These are phyloP conservation scores for Planiliza haematocheilus DNA, from an alignment of 2,113 vertebrate species.

Conservation along the genomic window DNA sequence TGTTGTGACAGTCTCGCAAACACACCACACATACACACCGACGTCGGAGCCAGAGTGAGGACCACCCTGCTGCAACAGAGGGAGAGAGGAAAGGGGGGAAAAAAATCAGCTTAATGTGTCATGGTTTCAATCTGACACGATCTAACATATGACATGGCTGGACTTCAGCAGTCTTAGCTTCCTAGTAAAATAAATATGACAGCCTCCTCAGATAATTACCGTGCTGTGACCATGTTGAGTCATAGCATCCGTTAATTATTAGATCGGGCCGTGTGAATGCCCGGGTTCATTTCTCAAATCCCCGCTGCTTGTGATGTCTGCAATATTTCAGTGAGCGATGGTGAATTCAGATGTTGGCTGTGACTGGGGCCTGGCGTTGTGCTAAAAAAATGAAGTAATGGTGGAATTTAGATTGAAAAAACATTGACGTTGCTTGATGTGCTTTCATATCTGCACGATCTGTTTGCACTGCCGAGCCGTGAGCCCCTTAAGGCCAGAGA, in stretches of 20 bases:
- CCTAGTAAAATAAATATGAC: constrained; percentile 79
- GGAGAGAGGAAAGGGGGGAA: background rate
- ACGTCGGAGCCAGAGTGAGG: constrained; percentile 50
- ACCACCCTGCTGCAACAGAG: constrained; percentile 80
- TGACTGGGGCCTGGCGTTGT: constrained; percentile 66
- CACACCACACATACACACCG: constrained; percentile 46
- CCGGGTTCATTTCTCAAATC: constrained; percentile 57
- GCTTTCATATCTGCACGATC: constrained; percentile 61
- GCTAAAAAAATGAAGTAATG: constrained; percentile 72
- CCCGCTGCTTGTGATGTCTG: constrained; percentile 58
- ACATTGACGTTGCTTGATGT: constrained; percentile 62
- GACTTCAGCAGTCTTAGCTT: constrained; percentile 68
- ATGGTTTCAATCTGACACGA: constrained; percentile 72
- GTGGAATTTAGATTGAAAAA: constrained; percentile 71
- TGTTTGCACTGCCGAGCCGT: constrained; percentile 44
- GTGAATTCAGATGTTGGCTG: constrained; percentile 73
- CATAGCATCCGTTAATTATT: constrained; percentile 78
- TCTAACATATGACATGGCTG: constrained; percentile 63
- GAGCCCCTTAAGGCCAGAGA: constrained; percentile 8
- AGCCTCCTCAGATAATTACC: constrained; percentile 67
- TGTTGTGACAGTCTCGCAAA: constrained; percentile 77
- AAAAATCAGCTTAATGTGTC: constrained; percentile 60
- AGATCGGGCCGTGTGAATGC: constrained; percentile 46
- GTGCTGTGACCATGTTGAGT: constrained; percentile 62
- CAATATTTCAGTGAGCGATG: constrained; percentile 72